Evolutionary conservation across 1,140 invertebrate genomes (phyloP).

Genomic region (Atta colombica): DNA sequence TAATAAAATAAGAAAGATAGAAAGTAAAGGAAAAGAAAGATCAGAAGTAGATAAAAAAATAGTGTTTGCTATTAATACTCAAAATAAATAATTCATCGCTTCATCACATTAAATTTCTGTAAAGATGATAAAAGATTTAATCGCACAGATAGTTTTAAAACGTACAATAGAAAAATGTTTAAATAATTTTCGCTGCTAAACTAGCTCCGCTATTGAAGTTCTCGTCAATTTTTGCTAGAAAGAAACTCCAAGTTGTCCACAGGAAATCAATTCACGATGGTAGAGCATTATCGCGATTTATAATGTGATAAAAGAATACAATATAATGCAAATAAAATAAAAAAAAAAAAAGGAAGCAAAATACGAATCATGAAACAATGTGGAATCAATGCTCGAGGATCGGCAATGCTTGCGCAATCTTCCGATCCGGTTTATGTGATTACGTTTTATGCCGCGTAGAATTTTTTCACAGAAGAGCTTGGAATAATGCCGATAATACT

Average conservation of each 20-base stretch:
- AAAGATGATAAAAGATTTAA: neutral
- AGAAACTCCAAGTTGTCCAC: neutral
- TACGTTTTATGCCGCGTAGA: conserved; percentile 25
- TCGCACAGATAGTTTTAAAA: neutral
- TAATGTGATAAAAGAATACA: neutral
- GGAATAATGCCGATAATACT: conserved; percentile 22
- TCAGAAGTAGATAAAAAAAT: no score
- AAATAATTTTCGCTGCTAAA: neutral
- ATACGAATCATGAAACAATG: neutral
- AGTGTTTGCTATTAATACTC: no score
- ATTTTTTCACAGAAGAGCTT: conserved; percentile 36
- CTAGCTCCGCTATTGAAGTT: neutral
- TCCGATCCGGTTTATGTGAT: conserved; percentile 19
- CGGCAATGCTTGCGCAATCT: conserved; percentile 41
- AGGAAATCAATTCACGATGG: neutral
- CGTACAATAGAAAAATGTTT: neutral
- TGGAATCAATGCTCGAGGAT: conserved; percentile 8
- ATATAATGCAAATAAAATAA: neutral
- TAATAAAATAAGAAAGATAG: no score
- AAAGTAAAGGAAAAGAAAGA: no score
- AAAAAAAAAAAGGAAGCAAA: neutral
- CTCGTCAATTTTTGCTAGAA: neutral
- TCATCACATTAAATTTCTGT: no score
- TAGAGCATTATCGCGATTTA: neutral
- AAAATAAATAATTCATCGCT: no score